Evolutionary conservation across 23 tunicate genomes (phyloP), one percentile per base, ranked within the genome.

Genomic region (Clavelina lepadiformis): DNA sequence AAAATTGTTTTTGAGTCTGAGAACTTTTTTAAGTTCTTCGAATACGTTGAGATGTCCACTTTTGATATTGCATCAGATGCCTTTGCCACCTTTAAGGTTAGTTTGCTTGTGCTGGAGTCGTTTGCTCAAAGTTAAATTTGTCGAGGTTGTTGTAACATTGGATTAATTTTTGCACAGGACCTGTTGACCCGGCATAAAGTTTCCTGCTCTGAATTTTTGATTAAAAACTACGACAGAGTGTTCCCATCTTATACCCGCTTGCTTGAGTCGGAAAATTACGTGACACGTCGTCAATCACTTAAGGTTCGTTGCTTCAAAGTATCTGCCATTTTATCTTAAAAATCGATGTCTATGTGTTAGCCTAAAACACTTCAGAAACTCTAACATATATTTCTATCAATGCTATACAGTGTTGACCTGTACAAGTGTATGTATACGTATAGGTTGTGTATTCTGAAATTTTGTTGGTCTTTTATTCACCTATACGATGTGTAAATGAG

Each of bases 1-100:
- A 67, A 74, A 38, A 45, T 62, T 1, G 75, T 93, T 8, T 65
- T 93, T n/a, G 18, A 41, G 13, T 60, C 77, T 0, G 82, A 85
- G 2, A 56, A 41, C 25, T 84, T 93, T 30, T 85, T 82, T 46
- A 72, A 83, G 28, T 78, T 93, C 31, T 93, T 93, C 55, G 82
- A 79, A 25, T 85, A 80, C 32, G 98, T 93, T 46, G 93, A 93
- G 33, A 32, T 78, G 61, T 85, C 93, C 19, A 85, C 98, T 4
- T 93, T 93, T 54, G 98, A 93, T 53, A 93, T 93, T 23, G 95
- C 98, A 19, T 93, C 98, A 11, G 98, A 93, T 79, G 98, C 98
- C 15, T 93, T 93, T 68, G 83, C 93, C 13, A 93, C 98, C 1
- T 93, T 93, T 56, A 93, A 85, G 94, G 98, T 93, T n/a, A n/a